Evolutionary conservation across 2,113 vertebrate species (phyloP), one percentile per base, ranked within the genome.

Genomic region (Cairina moschata): DNA sequence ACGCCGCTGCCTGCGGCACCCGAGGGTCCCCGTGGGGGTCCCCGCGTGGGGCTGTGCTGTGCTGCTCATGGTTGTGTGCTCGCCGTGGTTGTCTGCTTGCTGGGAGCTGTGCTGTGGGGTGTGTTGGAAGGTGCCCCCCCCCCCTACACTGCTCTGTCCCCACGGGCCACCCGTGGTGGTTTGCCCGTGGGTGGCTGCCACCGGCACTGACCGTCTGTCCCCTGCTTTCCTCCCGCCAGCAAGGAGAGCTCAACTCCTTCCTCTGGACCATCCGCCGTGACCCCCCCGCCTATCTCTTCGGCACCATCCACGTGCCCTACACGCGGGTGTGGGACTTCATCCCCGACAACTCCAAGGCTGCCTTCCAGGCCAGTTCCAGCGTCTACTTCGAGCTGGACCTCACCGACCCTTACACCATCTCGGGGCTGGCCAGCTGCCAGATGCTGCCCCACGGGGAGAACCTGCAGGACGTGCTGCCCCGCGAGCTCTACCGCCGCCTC

Each of bases 261-360:
- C 97, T 99, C 94, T 99, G 99, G 99, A 98, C 97, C 22, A 97
- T 99, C 62, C 98, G 98, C 50, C 98, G 99, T 0, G 96, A 98
- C 18, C 98, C 98, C 67, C 99, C 99, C 0, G 99, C 99, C 31
- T 99, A 99, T 96, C 97, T 99, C 63, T 99, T 99, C 38, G 99
- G 99, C 79, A 99, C 99, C 93, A 99, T 99, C 96, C 99, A 99
- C 15, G 99, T 99, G 78, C 99, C 99, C 32, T 99, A 99, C 96
- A 99, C 99, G 15, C 98, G 99, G 1, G 99, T 99, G 62, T 99
- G 99, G 99, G 99, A 99, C 97, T 99, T 98, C 95, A 99, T 99
- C 95, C 99, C 99, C 0, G 97, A 99, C 76, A 98, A 98, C 96
- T 99, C 99, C 67, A 99, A 99, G 97, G 98, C 97, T 11, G 99